Evolutionary conservation across 2,888 invertebrate species (phyloP).

Genomic region (Mythimna pallens): DNA sequence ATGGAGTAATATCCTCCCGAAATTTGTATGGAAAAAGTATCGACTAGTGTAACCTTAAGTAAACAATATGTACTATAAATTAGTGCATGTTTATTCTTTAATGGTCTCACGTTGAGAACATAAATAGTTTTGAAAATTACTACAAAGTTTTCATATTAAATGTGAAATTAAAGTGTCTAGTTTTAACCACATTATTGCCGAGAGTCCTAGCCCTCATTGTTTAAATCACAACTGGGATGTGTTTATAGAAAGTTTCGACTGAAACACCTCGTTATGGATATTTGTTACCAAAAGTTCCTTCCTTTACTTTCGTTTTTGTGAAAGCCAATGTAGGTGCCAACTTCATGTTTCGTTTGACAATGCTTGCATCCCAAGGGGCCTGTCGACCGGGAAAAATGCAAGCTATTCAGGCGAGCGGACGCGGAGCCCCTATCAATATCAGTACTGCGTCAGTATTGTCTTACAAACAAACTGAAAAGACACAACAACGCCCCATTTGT

Average conservation of each 20-base stretch:
- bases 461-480: constrained; percentile 26
- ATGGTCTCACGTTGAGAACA: background rate
- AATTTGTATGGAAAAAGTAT: too few species aligned
- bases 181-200: constrained; percentile 7
- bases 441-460: constrained; percentile 9
- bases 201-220: background rate
- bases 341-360: constrained; percentile 31
- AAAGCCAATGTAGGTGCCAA: constrained; percentile 5
- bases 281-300: constrained; percentile 26
- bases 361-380: constrained; percentile 39
- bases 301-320: constrained; percentile 23
- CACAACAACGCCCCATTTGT: constrained; percentile 1
- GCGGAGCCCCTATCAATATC: constrained; percentile 28
- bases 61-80: background rate
- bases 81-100: background rate
- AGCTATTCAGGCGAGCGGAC: constrained; percentile 22
- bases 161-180: background rate
- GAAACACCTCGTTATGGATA: constrained; percentile 20
- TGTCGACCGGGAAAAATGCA: constrained; percentile 48
- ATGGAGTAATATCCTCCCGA: too few species aligned
- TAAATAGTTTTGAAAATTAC: background rate
- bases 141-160: background rate
- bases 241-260: constrained; percentile 10
- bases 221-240: constrained; percentile 18
- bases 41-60: background rate